Evolutionary conservation across 1,140 invertebrate species (phyloP), one percentile per base, ranked within the genome.

Genomic region (Anastrepha ludens): DNA sequence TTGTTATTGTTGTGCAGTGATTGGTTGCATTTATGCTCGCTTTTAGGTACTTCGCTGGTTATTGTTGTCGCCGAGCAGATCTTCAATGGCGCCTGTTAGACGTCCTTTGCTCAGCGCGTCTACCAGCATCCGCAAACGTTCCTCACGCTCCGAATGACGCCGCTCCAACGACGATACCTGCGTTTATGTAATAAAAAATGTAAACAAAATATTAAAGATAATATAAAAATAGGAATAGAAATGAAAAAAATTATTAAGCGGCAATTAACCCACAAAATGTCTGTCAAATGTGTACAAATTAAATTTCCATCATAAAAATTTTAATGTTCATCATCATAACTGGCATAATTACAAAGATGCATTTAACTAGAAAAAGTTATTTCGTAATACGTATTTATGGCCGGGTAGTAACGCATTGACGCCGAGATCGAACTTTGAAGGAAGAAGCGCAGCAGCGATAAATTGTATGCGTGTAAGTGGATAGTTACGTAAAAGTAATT

Each of bases 41-140:
- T 81, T 81, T 81, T 81, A 81, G 59, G 60, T 81, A 64, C 70
- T 59, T 86, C 74, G 87, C 85, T 89, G 86, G 86, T 93, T 92
- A 87, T 91, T 91, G 88, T 92, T 93, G 64, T 93, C 91, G 86
- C 89, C 90, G 88, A 93, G 5, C 44, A 92, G 87, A 78, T 91
- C 92, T 85, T 93, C 92, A 39, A 93, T 89, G 0, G 92, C 92
- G 4, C 93, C 92, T 55, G 91, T 93, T 3, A 93, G 88, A 15
- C 92, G 89, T 20, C 93, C 92, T 85, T 93, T 93, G 88, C 92
- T 93, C 2, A 93, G 89, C 20, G 92, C 92, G 87, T 93, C 93
- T 15, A 93, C 92, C n/a, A 93, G 89, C 90, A 93, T 92, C 44
- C 93, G 93, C 44, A 93, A 86, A 11, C 92, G 90, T 59, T 93